phyloP scores from a whole-genome alignment of 2,888 invertebrate species.

The Nasonovia ribisnigri region DNA sequence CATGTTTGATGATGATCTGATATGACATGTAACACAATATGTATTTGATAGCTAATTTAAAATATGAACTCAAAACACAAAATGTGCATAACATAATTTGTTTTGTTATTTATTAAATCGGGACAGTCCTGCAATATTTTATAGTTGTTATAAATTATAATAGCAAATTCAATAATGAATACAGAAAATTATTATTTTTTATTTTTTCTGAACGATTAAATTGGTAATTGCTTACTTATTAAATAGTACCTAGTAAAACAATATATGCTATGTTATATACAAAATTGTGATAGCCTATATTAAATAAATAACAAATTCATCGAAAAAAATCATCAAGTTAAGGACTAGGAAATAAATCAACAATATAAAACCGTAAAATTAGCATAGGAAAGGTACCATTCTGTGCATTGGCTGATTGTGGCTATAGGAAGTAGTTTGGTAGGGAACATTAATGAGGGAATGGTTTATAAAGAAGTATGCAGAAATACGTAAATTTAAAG shows the following conservation, averaged over 20 bases:
- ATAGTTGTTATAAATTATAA: neutral
- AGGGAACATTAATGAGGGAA: too few species aligned
- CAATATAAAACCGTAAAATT: neutral
- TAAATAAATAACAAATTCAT: neutral
- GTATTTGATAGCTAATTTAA: neutral
- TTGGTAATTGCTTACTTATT: neutral
- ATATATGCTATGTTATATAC: neutral
- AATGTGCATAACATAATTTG: neutral
- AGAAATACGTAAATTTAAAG: too few species aligned
- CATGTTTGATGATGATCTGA: neutral
- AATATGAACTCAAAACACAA: neutral
- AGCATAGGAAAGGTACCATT: too few species aligned
- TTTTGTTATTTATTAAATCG: neutral
- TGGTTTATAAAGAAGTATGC: too few species aligned
- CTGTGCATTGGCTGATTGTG: too few species aligned
- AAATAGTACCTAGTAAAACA: neutral
- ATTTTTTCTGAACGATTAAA: neutral
- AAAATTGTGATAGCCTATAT: neutral
- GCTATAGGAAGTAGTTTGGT: too few species aligned
- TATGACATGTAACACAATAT: neutral
- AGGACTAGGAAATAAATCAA: neutral
- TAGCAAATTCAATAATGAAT: neutral
- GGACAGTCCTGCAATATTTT: neutral
- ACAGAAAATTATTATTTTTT: neutral
- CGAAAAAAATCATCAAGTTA: neutral